phyloP scores from a whole-genome alignment of 2,113 vertebrate species.

The Zapornia atra region DNA sequence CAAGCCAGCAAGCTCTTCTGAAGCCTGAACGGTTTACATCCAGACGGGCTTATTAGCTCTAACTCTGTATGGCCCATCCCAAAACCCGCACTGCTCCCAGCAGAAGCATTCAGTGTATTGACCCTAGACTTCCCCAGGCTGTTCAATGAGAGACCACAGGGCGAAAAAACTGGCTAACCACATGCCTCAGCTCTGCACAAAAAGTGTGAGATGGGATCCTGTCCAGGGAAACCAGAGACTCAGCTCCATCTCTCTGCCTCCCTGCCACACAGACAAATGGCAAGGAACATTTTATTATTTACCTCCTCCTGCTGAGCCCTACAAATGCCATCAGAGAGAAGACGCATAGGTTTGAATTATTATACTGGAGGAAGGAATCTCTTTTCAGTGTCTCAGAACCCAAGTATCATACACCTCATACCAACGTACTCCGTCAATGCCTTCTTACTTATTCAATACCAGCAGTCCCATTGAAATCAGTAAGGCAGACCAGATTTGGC shows the following conservation, averaged over 20 bases:
- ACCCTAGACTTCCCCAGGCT: neutral
- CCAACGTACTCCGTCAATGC: neutral
- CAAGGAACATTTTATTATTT: neutral
- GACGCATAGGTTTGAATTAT: neutral
- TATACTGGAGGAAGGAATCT: neutral
- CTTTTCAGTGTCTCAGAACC: neutral
- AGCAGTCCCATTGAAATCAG: neutral
- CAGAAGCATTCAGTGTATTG: neutral
- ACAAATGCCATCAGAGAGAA: neutral
- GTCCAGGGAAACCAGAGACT: neutral
- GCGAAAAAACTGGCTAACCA: neutral
- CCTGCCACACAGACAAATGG: neutral
- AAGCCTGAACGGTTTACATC: neutral
- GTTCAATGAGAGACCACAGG: accelerated
- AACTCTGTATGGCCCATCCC: neutral
- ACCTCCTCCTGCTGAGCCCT: neutral
- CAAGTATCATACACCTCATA: neutral
- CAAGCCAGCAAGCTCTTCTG: neutral
- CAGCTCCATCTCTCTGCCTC: neutral
- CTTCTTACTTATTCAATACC: neutral
- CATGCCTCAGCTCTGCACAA: neutral
- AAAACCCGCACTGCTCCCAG: neutral
- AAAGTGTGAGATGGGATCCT: neutral
- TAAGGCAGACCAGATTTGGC: neutral
- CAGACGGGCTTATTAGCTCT: neutral